Percentiles rank a stretch among this genome's conserved stretches.
These are phyloP conservation scores for Sarcophilus harrisii DNA, from an alignment of 2,797 vertebrate species.

Conservation along the genomic window DNA sequence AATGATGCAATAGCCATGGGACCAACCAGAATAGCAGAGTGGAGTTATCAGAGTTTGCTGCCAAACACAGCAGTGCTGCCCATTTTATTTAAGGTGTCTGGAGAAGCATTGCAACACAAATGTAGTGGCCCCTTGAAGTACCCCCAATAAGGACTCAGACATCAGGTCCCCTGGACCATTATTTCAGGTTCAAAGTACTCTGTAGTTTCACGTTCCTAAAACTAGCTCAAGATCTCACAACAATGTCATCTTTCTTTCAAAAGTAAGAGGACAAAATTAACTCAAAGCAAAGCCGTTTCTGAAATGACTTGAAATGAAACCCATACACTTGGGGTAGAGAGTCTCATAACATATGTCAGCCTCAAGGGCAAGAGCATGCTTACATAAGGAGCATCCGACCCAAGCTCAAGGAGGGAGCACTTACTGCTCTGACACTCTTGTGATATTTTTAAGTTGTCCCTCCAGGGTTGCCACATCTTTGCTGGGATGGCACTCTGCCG, in stretches of 20 bases:
- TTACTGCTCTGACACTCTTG: neutral
- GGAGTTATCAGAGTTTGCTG: neutral
- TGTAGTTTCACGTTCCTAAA: neutral
- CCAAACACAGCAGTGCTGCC: neutral
- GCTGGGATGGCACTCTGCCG: neutral
- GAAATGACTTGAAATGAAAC: neutral
- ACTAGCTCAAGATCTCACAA: neutral
- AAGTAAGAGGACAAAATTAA: too few relatives aligned
- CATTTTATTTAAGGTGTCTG: neutral
- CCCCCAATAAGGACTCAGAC: neutral
- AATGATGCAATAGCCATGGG: neutral
- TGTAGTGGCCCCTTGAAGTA: neutral
- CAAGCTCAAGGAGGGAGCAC: neutral
- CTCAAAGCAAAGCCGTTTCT: too few relatives aligned
- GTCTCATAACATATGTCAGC: neutral
- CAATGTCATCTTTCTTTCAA: neutral
- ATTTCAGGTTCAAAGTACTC: neutral
- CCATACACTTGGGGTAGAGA: neutral
- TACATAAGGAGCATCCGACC: neutral
- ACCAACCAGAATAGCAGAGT: neutral
- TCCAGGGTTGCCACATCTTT: neutral
- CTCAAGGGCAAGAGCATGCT: neutral
- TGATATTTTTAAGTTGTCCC: neutral
- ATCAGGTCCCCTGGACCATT: neutral
- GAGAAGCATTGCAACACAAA: neutral